Conservation (phyloP, 2,113 vertebrate genomes). For the Vombatus ursinus region DNA sequence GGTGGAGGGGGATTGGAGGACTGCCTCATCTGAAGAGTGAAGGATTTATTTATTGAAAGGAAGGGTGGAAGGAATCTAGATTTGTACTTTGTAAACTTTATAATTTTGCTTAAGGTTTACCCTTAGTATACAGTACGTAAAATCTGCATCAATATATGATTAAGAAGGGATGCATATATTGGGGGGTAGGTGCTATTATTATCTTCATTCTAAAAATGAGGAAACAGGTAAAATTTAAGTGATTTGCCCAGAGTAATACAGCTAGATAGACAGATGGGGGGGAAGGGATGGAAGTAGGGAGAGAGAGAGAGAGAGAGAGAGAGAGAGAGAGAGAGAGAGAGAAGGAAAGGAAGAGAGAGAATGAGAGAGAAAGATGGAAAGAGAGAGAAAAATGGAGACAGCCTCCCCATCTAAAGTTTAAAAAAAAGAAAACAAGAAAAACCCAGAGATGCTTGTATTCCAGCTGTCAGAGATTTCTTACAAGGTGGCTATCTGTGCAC, state of each 20-base stretch:
- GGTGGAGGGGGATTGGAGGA: not conserved
- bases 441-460: not conserved
- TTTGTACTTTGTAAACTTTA: fast-evolving
- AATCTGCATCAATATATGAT: fast-evolving
- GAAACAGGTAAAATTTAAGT: too few species aligned
- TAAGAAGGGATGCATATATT: not conserved
- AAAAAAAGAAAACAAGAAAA: not conserved
- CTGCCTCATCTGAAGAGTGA: not conserved
- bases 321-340: not conserved
- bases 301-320: too few species aligned
- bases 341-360: not conserved
- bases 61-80: not conserved
- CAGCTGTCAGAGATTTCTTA: not conserved
- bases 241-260: too few species aligned
- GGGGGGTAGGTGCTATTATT: not conserved
- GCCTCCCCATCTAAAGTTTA: not conserved
- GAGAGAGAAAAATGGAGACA: not conserved
- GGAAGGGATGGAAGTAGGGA: too few species aligned
- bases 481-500: not conserved
- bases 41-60: not conserved
- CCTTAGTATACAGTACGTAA: fast-evolving
- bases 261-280: too few species aligned
- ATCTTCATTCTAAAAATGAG: not conserved
- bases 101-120: not conserved
- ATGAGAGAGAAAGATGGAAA: not conserved